Percentiles rank a stretch among this genome's conserved stretches.
Evolutionary conservation across 2,797 vertebrate species (phyloP).

Genomic region (Odontamblyopus rebecca): DNA sequence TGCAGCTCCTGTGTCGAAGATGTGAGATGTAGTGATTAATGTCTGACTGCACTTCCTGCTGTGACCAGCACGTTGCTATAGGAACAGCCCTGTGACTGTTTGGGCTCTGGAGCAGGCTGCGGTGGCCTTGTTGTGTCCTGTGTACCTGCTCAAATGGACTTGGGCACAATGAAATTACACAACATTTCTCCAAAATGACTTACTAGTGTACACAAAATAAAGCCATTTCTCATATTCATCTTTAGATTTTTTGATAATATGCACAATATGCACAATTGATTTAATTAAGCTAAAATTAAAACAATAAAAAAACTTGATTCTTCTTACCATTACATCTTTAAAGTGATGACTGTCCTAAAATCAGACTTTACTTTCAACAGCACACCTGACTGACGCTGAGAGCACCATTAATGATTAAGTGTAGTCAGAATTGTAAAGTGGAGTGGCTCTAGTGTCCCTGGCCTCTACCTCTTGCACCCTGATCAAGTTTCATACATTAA

Average conservation of each 20-base stretch:
- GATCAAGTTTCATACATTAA: slow-evolving; percentile 28
- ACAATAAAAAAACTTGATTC: neutral
- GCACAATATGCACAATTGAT: no score
- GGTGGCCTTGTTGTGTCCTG: slow-evolving; percentile 60
- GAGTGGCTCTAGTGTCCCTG: slow-evolving; percentile 9
- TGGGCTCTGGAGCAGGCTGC: slow-evolving; percentile 55
- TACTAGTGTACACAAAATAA: neutral
- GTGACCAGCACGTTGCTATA: slow-evolving; percentile 75
- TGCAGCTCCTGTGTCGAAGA: slow-evolving; percentile 39
- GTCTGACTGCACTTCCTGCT: slow-evolving; percentile 70
- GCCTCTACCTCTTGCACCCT: slow-evolving; percentile 10
- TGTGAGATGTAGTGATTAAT: slow-evolving; percentile 70
- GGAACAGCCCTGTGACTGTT: slow-evolving; percentile 74
- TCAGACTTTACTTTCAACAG: slow-evolving; percentile 1
- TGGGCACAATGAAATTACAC: slow-evolving; percentile 20
- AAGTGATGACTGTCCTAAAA: neutral
- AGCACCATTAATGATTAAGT: slow-evolving; percentile 31
- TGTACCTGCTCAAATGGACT: slow-evolving; percentile 50
- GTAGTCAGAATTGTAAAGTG: slow-evolving; percentile 15
- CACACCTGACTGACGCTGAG: slow-evolving; percentile 1
- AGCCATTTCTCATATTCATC: neutral
- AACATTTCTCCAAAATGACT: neutral
- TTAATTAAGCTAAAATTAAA: no score
- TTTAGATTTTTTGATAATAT: neutral
- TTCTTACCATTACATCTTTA: neutral